Evolutionary conservation across 2,888 invertebrate species (phyloP).

Genomic region (Parascotia fuliginaria): DNA sequence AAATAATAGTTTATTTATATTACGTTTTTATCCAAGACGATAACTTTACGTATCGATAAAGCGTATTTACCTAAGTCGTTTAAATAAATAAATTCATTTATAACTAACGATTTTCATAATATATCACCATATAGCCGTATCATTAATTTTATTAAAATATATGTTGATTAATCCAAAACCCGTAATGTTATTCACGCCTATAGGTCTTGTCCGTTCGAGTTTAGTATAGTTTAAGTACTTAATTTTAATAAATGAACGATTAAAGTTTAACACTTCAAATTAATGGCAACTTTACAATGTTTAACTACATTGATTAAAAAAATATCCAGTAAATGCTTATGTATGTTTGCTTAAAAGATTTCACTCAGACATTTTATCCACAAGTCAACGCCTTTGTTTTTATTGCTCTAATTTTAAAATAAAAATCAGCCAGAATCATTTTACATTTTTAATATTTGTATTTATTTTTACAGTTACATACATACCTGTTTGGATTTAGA

Average conservation of each 20-base stretch:
- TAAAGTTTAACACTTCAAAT: constrained; percentile 30
- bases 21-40: constrained; percentile 5
- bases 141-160: constrained; percentile 40
- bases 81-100: constrained; percentile 16
- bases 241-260: constrained; percentile 44
- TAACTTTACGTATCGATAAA: constrained; percentile 15
- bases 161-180: constrained; percentile 45
- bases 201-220: constrained; percentile 23
- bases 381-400: constrained; percentile 3
- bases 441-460: not conserved
- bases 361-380: not conserved
- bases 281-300: constrained; percentile 27
- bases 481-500: not conserved
- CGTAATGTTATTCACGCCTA: constrained; percentile 43
- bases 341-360: constrained; percentile 2
- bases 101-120: constrained; percentile 26
- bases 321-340: constrained; percentile 12
- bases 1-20: constrained; percentile 13
- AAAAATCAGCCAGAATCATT: not conserved
- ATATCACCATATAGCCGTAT: constrained; percentile 17
- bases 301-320: constrained; percentile 24
- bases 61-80: constrained; percentile 10
- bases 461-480: not conserved
- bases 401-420: not conserved
- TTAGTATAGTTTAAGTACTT: constrained; percentile 34